Evolutionary conservation across 1,140 invertebrate genomes (phyloP).

Genomic region (Archivesica marissinica): DNA sequence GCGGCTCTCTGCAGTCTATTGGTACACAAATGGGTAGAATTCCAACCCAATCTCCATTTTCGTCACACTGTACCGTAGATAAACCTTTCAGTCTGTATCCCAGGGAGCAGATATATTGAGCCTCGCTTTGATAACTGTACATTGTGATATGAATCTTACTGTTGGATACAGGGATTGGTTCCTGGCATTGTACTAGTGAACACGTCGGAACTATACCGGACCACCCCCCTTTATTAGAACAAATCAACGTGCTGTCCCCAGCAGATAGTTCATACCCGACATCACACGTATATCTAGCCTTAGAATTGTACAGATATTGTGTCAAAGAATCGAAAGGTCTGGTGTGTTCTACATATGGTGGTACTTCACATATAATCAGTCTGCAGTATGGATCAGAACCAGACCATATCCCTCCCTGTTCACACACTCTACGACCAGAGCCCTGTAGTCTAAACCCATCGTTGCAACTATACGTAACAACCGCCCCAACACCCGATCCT

Average conservation of each 20-base stretch:
- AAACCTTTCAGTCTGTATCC: conserved; percentile 64
- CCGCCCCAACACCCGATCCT: conserved; percentile 4
- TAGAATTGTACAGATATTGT: conserved; percentile 46
- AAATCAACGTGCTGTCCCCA: conserved; percentile 30
- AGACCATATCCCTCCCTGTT: conserved; percentile 57
- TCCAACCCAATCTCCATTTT: conserved; percentile 55
- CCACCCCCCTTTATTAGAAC: conserved; percentile 78
- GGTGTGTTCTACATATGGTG: conserved; percentile 59
- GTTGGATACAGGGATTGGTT: neutral
- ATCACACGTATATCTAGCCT: conserved; percentile 67
- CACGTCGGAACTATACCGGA: conserved; percentile 88
- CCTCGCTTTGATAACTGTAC: conserved; percentile 17
- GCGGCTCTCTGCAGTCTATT: conserved; percentile 63
- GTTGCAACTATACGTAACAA: conserved; percentile 59
- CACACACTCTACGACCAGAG: conserved; percentile 34
- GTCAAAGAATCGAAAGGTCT: conserved; percentile 6
- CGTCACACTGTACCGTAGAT: conserved; percentile 45
- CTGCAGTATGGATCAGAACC: conserved; percentile 64
- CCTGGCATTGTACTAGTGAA: conserved; percentile 41
- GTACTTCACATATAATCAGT: conserved; percentile 62
- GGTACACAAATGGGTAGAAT: conserved; percentile 53
- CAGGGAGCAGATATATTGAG: conserved; percentile 42
- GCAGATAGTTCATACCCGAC: conserved; percentile 64
- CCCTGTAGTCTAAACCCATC: conserved; percentile 63
- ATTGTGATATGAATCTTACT: neutral